Percentiles rank a stretch among this genome's conserved stretches.
Evolutionary conservation across 1,140 invertebrate species (phyloP).

Genomic region (Drosophila guanche): DNA sequence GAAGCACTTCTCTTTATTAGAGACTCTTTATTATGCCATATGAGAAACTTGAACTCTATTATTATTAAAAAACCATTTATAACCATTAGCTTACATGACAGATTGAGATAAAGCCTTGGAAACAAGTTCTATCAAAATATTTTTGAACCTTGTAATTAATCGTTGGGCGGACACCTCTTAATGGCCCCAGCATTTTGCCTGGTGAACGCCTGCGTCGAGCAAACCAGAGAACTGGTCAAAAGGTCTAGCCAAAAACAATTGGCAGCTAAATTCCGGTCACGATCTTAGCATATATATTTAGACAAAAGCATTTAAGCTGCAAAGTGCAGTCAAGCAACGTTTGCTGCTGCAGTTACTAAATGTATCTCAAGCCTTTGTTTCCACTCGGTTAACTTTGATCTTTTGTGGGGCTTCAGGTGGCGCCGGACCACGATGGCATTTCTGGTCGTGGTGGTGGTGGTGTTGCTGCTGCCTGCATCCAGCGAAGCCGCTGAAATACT

Average conservation of each 20-base stretch:
- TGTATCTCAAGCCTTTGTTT: conserved; percentile 30
- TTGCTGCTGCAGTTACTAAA: conserved; percentile 23
- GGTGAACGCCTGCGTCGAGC: conserved; percentile 1
- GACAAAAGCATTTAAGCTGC: conserved; percentile 9
- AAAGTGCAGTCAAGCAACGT: conserved; percentile 21
- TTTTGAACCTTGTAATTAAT: conserved; percentile 14
- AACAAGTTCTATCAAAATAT: too few species aligned
- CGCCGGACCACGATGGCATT: not conserved
- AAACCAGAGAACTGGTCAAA: conserved; percentile 13
- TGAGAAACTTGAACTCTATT: too few species aligned
- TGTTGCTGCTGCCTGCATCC: conserved; percentile 7
- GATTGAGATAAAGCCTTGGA: not conserved
- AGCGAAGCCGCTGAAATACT: conserved; percentile 83
- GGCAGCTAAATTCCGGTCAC: conserved; percentile 56
- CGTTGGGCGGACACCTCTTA: conserved; percentile 31
- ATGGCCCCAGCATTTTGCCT: conserved; percentile 15
- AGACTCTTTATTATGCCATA: too few species aligned
- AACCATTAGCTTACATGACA: too few species aligned
- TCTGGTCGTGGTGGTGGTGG: not conserved
- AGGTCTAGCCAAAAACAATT: conserved; percentile 38
- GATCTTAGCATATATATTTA: conserved; percentile 45
- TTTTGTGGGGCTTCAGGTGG: conserved; percentile 19
- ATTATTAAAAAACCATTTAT: too few species aligned
- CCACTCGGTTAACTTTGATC: conserved; percentile 30
- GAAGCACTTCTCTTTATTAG: too few species aligned